Base-by-base conservation (phyloP, 1,140 invertebrate genomes). In the Coptotermes formosanus region DNA sequence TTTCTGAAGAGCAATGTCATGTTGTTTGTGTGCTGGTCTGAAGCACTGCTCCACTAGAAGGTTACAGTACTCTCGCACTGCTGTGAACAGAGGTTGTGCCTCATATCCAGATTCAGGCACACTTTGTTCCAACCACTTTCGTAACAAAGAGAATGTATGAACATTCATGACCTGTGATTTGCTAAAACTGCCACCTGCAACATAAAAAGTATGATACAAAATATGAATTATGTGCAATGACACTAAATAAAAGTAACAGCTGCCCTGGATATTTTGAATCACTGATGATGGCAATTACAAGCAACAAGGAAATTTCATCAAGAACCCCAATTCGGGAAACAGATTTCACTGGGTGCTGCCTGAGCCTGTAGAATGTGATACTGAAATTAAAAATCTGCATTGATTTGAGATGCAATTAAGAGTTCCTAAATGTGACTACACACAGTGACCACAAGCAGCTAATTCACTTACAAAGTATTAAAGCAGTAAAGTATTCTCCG, bases 41-140 rank as follows among this genome's bases (percentile, higher is more conserved):
- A 87, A 85, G 45, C 87, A 87, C 82, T 87, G 87, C 16, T 86
- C 85, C n/a, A 82, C 82, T 9, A 86, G n/a, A 48, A 81, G 14
- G 82, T 55, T 85, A 38, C 85, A 87, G 52, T 87, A 87, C n/a
- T 86, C 84, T 45, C 87, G 12, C 23, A 87, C 14, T 25, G 38
- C 25, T 45, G 85, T 85, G 4, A 83, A 48, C 9, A 86, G 82
- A 23, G n/a, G 38, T 52, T 82, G 48, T 75, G n/a, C n/a, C 14
- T 30, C 64, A 75, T 8, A n/a, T 12, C 25, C 44, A 25, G 9
- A 44, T 43, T n/a, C 83, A 83, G 16, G n/a, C 86, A 64, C 59
- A 83, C 38, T 82, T 86, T 82, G 83, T 32, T 64, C 30, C 64
- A 88, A 86, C 84, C 85, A 88, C 82, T 82, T 81, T 59, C 87